A percentile compares a stretch with the other conserved stretches of the same genome.
Evolutionary conservation across 2,113 vertebrate species (phyloP).

Genomic region (Lasiurus cinereus): DNA sequence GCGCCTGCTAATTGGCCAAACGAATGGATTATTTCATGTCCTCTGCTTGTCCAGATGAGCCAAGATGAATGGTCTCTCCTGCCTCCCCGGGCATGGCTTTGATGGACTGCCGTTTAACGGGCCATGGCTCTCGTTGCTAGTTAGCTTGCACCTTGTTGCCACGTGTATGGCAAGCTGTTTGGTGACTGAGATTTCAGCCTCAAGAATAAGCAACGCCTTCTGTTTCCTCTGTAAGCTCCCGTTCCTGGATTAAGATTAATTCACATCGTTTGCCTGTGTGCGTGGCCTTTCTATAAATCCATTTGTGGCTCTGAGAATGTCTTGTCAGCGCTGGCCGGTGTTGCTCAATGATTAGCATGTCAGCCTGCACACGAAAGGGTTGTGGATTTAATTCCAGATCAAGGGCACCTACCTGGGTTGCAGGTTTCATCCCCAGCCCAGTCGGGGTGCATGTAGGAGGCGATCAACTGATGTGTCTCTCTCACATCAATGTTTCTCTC

Average conservation of each 20-base stretch:
- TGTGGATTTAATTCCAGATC: too few relatives aligned
- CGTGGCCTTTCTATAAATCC: neutral
- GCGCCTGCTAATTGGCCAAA: neutral
- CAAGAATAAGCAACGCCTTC: neutral
- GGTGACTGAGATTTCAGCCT: neutral
- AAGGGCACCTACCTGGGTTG: too few relatives aligned
- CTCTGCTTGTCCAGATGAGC: neutral
- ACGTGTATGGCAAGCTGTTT: neutral
- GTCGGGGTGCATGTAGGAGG: too few relatives aligned
- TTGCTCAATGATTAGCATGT: too few relatives aligned
- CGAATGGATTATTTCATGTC: slow-evolving; percentile 5
- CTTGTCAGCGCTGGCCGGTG: neutral
- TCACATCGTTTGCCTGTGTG: neutral
- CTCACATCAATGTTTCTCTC: too few relatives aligned
- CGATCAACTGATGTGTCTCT: too few relatives aligned
- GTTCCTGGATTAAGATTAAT: neutral
- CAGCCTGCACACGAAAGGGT: too few relatives aligned
- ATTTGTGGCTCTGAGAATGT: neutral
- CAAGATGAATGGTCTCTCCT: neutral
- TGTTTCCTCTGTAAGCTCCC: neutral
- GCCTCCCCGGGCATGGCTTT: neutral
- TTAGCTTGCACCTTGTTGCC: neutral
- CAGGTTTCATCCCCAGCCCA: too few relatives aligned
- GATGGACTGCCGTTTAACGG: neutral
- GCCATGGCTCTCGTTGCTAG: neutral